These are phyloP conservation scores for Phymorhynchus buccinoides DNA, from an alignment of 1,140 invertebrate species.

Conservation along the genomic window DNA sequence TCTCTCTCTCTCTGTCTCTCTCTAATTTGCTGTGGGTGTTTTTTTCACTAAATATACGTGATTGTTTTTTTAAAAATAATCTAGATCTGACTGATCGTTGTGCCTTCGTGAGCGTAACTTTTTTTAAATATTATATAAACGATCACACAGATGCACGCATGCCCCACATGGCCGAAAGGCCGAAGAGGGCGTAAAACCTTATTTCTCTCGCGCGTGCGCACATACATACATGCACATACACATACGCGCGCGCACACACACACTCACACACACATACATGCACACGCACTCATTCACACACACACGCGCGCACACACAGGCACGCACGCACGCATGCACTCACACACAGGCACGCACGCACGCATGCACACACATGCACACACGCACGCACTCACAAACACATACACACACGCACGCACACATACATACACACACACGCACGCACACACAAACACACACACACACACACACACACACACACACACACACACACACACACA, in stretches of 20 bases:
- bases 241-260: constrained; percentile 1
- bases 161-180: too few relatives aligned
- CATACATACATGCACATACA: background rate
- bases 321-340: background rate
- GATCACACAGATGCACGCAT: too few relatives aligned
- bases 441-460: too few relatives aligned
- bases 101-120: background rate
- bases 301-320: background rate
- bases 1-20: background rate
- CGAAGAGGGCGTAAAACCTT: too few relatives aligned
- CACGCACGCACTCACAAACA: background rate
- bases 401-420: constrained; percentile 22
- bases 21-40: too few relatives aligned
- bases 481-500: background rate
- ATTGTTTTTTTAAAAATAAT: too few relatives aligned
- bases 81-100: background rate
- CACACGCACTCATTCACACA: background rate
- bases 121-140: background rate
- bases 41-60: too few relatives aligned
- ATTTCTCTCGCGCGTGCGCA: too few relatives aligned
- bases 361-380: background rate
- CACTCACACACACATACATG: background rate
- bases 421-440: constrained; percentile 7
- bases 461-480: too few relatives aligned
- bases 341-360: background rate